Evolutionary conservation across 1,140 invertebrate species (phyloP).

Genomic region (Pemphigus obesinymphae): DNA sequence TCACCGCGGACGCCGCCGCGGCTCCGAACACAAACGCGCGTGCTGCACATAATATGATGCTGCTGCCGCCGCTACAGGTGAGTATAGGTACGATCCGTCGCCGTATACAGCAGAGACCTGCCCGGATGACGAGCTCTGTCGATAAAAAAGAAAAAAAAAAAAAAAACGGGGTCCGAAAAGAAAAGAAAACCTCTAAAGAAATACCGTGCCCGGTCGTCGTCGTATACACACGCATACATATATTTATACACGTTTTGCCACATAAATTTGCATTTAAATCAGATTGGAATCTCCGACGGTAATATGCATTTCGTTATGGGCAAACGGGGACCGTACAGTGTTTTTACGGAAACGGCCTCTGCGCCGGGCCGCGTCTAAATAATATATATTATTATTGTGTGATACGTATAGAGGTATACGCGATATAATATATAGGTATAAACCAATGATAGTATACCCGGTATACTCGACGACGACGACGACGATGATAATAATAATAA

Average conservation of each 20-base stretch:
- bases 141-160: not conserved
- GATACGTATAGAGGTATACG: no score
- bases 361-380: constrained; percentile 16
- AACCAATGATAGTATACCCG: no score
- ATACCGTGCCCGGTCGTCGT: not conserved
- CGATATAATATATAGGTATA: no score
- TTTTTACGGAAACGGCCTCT: not conserved
- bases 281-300: constrained; percentile 22
- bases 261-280: constrained; percentile 35
- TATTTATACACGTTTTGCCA: not conserved
- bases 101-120: no score
- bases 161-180: not conserved
- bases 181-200: not conserved
- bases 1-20: not conserved
- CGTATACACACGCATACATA: no score
- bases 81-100: no score
- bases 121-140: not conserved
- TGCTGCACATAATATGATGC: no score
- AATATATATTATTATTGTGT: no score
- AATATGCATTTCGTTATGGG: constrained; percentile 40
- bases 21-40: no score
- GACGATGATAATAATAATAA: no score
- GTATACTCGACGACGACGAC: no score
- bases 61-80: no score
- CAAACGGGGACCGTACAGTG: constrained; percentile 49